Conservation (phyloP, 1,140 invertebrate species). For the Ceratitis capitata region DNA sequence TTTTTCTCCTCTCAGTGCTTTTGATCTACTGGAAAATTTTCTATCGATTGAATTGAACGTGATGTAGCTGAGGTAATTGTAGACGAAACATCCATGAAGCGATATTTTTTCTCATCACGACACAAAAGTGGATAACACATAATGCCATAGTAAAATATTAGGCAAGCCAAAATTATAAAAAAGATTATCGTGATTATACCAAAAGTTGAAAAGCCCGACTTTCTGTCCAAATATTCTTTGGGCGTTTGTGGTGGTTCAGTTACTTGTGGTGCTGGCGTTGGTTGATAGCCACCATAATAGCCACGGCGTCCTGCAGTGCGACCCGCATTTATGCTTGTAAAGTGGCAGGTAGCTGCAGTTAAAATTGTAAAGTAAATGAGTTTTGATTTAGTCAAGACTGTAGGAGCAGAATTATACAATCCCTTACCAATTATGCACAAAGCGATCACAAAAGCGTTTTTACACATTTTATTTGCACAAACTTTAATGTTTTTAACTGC, state of each 20-base stretch:
- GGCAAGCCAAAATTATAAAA: slow-evolving; percentile 67
- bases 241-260: slow-evolving; percentile 52
- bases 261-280: slow-evolving; percentile 45
- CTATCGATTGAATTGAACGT: slow-evolving; percentile 61
- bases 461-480: neutral
- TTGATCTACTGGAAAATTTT: slow-evolving; percentile 60
- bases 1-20: slow-evolving; percentile 48
- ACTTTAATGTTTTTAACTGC: neutral
- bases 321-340: neutral
- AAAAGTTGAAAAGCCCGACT: slow-evolving; percentile 69
- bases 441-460: neutral
- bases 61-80: slow-evolving; percentile 65
- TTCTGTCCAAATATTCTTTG: slow-evolving; percentile 63
- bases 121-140: slow-evolving; percentile 72
- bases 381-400: neutral
- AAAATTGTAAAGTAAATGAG: neutral
- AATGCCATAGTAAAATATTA: slow-evolving; percentile 70
- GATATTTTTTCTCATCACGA: slow-evolving; percentile 70
- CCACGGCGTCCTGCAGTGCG: slow-evolving; percentile 1
- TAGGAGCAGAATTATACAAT: neutral
- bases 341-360: slow-evolving; percentile 10
- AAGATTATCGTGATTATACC: slow-evolving; percentile 70
- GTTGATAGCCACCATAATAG: slow-evolving; percentile 44
- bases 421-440: slow-evolving; percentile 14
- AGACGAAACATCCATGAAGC: slow-evolving; percentile 69